Evolutionary conservation across 2,797 vertebrate genomes (phyloP).

Genomic region (Enteromius paludinosus): DNA sequence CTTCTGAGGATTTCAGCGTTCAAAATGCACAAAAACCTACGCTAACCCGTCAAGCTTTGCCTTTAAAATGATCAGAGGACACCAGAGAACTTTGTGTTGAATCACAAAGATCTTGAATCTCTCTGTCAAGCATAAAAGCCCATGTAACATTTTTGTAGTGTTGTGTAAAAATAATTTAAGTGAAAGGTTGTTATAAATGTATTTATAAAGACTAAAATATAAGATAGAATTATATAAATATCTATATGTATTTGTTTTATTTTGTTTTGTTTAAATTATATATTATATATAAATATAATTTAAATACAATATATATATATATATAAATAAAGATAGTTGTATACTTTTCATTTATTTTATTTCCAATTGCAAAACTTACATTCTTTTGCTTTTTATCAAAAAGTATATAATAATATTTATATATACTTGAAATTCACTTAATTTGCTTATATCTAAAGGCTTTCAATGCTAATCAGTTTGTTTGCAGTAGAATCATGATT

Average conservation of each 20-base stretch:
- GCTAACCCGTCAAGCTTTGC: not conserved
- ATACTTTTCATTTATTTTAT: too few relatives aligned
- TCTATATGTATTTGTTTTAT: too few relatives aligned
- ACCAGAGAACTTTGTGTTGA: not conserved
- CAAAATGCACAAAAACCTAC: not conserved
- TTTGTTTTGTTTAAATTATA: too few relatives aligned
- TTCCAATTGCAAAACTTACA: too few relatives aligned
- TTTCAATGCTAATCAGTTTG: not conserved
- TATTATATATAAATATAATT: too few relatives aligned
- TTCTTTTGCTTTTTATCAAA: too few relatives aligned
- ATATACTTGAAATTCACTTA: too few relatives aligned
- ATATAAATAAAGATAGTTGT: too few relatives aligned
- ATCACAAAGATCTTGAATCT: not conserved
- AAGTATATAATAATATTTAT: too few relatives aligned
- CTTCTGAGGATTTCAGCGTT: not conserved
- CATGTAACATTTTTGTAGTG: not conserved
- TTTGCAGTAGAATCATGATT: not conserved
- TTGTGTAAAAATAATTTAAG: not conserved
- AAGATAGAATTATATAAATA: not conserved
- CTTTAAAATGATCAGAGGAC: not conserved
- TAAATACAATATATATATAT: too few relatives aligned
- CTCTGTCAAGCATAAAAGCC: constrained; percentile 1
- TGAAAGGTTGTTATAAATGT: not conserved
- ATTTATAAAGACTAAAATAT: not conserved
- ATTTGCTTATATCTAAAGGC: not conserved